Evolutionary conservation across 2,888 invertebrate genomes (phyloP), one percentile per base, ranked within the genome.

Genomic region (Machimus rusticus): DNA sequence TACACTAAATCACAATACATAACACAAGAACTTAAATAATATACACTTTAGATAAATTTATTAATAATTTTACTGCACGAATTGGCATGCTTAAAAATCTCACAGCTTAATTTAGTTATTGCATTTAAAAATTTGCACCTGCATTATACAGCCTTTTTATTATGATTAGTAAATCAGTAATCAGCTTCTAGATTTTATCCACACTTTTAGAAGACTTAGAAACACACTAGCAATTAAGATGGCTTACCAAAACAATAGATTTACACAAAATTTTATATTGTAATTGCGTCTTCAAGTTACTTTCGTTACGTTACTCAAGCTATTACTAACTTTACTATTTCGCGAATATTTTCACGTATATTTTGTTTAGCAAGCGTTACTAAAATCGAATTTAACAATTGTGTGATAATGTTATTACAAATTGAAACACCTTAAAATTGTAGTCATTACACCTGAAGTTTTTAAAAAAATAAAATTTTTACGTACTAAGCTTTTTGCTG

Each of bases 231-330:
- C 46, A 51, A 23, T 1, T 79, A 66, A 84, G 66, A 66, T 39
- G 37, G 66, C 39, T 84, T 84, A 16, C 5, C 14, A 28, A 16
- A 34, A 84, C 31, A 34, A 37, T 23, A 84, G 57, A 66, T 57
- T 51, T 66, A 66, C 34, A 46, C 57, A 66, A 8, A 34, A 55
- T 16, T 84, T 66, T 39, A 57, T 57, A 66, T 37, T 84, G 82
- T 84, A 84, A 84, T 84, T 84, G 82, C 82, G 82, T 84, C 82
- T 84, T 84, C 82, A 84, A 66, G 82, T 66, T 66, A 39, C 46
- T 28, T 79, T 79, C n/a, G 39, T 16, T 66, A 66, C n/a, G 39
- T 16, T 66, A 66, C 16, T 66, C 31, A 39, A 77, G 34, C 39
- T 77, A 77, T 76, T 76, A 37, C 14, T 19, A 77, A 77, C 8